Evolutionary conservation across 2,888 invertebrate species (phyloP).

Genomic region (Drosophila mettleri): DNA sequence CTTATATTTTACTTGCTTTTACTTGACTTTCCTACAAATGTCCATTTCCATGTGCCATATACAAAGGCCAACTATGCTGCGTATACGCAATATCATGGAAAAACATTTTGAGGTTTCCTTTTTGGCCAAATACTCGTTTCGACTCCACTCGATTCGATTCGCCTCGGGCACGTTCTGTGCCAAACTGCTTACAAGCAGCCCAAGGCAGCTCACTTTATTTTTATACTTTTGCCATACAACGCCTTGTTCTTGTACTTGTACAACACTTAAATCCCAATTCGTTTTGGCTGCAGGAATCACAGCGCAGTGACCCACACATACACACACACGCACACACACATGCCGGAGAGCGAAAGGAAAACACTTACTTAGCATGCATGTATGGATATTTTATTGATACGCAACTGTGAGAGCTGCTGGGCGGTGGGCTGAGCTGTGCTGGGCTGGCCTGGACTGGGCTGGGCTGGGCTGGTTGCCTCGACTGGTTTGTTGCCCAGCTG

Average conservation of each 20-base stretch:
- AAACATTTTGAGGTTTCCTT: conserved; percentile 32
- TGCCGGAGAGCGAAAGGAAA: conserved; percentile 6
- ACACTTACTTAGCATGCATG: conserved; percentile 79
- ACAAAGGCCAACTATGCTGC: conserved; percentile 32
- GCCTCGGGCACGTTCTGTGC: conserved; percentile 52
- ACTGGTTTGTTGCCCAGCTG: conserved; percentile 39
- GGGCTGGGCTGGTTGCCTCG: conserved; percentile 26
- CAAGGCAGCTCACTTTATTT: conserved; percentile 62
- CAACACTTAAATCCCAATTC: conserved; percentile 78
- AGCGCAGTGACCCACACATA: conserved; percentile 56
- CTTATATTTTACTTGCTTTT: conserved; percentile 9
- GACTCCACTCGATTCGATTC: neutral
- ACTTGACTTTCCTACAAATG: conserved; percentile 26
- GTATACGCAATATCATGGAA: conserved; percentile 65
- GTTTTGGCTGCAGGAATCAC: conserved; percentile 72
- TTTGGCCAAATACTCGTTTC: conserved; percentile 36
- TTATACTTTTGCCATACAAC: conserved; percentile 54
- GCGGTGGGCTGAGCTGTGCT: too few species aligned
- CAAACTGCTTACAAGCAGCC: conserved; percentile 51
- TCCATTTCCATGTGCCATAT: conserved; percentile 27
- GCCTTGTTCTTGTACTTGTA: conserved; percentile 66
- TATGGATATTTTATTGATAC: conserved; percentile 81
- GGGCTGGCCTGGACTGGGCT: too few species aligned
- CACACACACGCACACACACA: conserved; percentile 12
- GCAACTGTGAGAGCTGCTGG: conserved; percentile 60